Percentiles rank a stretch among this genome's conserved stretches.
Conservation (phyloP, 2,888 invertebrate species). For the Folsomia candida region DNA sequence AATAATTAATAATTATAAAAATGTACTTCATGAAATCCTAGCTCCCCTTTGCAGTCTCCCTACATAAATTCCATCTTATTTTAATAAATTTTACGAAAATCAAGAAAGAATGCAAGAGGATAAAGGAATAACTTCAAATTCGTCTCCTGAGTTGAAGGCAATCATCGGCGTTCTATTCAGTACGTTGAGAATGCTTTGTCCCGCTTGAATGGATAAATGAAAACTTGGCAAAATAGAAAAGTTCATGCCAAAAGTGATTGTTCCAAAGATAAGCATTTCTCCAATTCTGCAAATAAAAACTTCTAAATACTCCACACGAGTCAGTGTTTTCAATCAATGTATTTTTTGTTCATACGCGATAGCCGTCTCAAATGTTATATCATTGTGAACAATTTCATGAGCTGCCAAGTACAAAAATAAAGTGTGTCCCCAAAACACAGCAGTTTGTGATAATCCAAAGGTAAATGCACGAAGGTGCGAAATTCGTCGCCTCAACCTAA, state of each 20-base stretch:
- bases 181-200: conserved; percentile 18
- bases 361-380: conserved; percentile 5
- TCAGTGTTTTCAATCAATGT: no score
- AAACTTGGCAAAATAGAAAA: conserved; percentile 27
- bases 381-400: conserved; percentile 5
- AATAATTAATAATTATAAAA: no score
- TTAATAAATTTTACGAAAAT: no score
- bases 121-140: conserved; percentile 22
- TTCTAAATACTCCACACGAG: no score
- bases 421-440: conserved; percentile 26
- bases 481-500: conserved; percentile 6
- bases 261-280: conserved; percentile 23
- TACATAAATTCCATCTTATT: no score
- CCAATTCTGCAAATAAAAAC: conserved; percentile 15
- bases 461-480: conserved; percentile 21
- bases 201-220: conserved; percentile 15
- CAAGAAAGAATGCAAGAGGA: no score
- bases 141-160: not conserved
- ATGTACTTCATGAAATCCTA: conserved; percentile 21
- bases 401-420: conserved; percentile 20
- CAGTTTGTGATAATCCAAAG: conserved; percentile 28
- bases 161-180: conserved; percentile 18
- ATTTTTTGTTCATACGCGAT: conserved; percentile 20
- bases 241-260: conserved; percentile 26
- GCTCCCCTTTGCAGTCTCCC: conserved; percentile 6